Conservation (phyloP, 2,113 vertebrate species). For the Acrocephalus arundinaceus region DNA sequence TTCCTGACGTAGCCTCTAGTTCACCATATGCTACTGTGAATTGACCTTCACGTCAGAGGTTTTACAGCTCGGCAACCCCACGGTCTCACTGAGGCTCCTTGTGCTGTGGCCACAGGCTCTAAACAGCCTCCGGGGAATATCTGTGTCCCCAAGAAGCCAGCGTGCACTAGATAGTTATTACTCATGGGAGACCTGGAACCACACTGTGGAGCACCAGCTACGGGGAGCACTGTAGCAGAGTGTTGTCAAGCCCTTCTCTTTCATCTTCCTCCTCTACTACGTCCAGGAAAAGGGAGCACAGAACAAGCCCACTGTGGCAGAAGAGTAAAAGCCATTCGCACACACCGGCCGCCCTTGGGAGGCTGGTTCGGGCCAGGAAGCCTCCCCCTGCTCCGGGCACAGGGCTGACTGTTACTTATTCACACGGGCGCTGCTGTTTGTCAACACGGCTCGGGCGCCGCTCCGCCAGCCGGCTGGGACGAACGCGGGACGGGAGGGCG, state of each 20-base stretch:
- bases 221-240: accelerated
- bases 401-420: not conserved
- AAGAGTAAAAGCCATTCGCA: accelerated
- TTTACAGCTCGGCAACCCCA: not conserved
- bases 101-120: not conserved
- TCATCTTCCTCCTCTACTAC: not conserved
- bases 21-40: not conserved
- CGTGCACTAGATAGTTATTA: not conserved
- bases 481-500: not conserved
- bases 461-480: not conserved
- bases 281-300: not conserved
- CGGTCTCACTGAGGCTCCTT: not conserved
- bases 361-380: not conserved
- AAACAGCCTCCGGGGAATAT: not conserved
- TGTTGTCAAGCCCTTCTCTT: not conserved
- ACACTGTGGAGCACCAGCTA: not conserved
- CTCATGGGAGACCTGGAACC: not conserved
- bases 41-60: not conserved
- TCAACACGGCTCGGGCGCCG: not conserved
- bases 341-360: not conserved
- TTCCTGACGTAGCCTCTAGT: not conserved
- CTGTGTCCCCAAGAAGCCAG: not conserved
- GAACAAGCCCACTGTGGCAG: not conserved
- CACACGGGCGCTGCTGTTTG: not conserved
- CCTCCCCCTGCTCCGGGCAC: not conserved